These are phyloP conservation scores for Drosophila willistoni DNA, from an alignment of 1,140 invertebrate genomes.

Conservation along the genomic window DNA sequence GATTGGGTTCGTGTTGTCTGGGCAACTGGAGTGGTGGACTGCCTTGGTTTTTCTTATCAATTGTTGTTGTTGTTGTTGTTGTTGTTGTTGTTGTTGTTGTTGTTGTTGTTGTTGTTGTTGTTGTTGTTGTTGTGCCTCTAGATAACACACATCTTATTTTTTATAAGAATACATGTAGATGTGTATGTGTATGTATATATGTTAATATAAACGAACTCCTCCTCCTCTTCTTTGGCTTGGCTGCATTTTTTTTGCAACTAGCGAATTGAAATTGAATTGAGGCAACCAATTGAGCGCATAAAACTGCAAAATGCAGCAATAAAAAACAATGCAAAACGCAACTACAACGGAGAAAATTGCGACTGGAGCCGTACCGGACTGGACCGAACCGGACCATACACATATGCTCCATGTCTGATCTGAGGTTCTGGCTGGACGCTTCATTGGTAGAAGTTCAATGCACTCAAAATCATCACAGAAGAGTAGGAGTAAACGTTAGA, in stretches of 20 bases:
- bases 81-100: neutral
- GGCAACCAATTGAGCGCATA: conserved; percentile 20
- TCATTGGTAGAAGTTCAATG: conserved; percentile 6
- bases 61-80: conserved; percentile 8
- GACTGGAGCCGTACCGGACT: neutral
- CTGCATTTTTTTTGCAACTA: conserved; percentile 5
- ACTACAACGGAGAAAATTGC: conserved; percentile 1
- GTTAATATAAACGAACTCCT: neutral
- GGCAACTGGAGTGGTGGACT: conserved; percentile 6
- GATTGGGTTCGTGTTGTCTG: conserved; percentile 4
- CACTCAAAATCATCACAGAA: neutral
- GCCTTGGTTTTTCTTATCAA: conserved; percentile 21
- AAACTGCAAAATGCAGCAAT: conserved; percentile 15
- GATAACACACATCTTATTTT: conserved; percentile 18
- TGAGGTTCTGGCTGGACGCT: conserved; percentile 4
- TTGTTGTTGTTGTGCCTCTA: conserved; percentile 4
- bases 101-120: neutral
- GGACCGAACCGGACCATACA: neutral
- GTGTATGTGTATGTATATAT: conserved; percentile 1
- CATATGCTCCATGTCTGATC: conserved; percentile 4
- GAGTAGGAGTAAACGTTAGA: neutral
- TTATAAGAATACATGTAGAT: neutral
- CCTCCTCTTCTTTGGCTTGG: no score
- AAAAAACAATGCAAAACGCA: neutral
- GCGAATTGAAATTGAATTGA: conserved; percentile 19